Conservation (phyloP, 2,797 vertebrate genomes). For the Mus spretus region DNA sequence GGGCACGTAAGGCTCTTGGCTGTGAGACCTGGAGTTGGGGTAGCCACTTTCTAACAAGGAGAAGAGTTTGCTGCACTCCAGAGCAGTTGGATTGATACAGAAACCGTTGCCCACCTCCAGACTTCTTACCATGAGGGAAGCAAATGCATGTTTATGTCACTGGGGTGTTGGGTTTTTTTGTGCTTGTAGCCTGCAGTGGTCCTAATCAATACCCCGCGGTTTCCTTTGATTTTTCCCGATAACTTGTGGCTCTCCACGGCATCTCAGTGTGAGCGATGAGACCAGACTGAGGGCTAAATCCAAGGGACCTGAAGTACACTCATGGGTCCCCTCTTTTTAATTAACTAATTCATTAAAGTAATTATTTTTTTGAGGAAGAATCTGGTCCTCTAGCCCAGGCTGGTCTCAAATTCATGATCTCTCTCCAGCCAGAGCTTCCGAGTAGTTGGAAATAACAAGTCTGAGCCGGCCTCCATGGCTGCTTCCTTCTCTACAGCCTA, state of each 20-base stretch:
- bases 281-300: not conserved
- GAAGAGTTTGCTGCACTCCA: not conserved
- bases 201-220: not conserved
- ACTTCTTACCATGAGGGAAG: constrained; percentile 6
- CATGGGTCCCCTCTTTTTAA: not conserved
- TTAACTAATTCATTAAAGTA: not conserved
- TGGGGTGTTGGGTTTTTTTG: not conserved
- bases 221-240: not conserved
- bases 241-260: not conserved
- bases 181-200: not conserved
- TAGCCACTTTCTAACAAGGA: not conserved
- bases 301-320: not conserved
- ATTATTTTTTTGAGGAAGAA: constrained; percentile 18
- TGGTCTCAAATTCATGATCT: not conserved
- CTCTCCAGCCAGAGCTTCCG: not conserved
- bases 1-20: not conserved
- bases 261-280: not conserved
- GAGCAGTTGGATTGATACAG: not conserved
- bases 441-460: not conserved
- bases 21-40: not conserved
- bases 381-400: not conserved
- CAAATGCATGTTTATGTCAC: not conserved
- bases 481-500: not conserved
- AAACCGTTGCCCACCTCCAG: not conserved
- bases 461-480: not conserved